Evolutionary conservation across 1,140 invertebrate genomes (phyloP).

Genomic region (Lamellibrachia luymesi): DNA sequence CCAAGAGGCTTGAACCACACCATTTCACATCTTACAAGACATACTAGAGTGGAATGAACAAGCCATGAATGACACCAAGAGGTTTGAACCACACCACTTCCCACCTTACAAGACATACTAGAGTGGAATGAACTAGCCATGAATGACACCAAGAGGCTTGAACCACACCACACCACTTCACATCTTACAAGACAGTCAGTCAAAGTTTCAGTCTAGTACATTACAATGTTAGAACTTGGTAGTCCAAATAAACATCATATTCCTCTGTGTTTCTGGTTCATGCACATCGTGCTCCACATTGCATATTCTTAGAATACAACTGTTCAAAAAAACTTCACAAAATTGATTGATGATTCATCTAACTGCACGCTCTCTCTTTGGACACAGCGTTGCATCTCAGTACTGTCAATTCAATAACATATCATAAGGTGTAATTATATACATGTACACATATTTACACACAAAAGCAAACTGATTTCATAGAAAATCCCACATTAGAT

Average conservation of each 20-base stretch:
- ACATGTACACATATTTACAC: background rate
- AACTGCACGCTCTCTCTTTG: background rate
- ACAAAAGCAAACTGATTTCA: background rate
- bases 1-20: no score
- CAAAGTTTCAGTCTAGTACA: background rate
- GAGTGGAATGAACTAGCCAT: no score
- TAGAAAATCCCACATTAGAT: background rate
- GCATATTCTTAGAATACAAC: background rate
- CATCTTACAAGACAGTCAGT: background rate
- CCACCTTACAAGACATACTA: no score
- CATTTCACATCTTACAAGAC: no score
- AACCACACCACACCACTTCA: no score
- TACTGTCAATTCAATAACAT: background rate
- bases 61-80: no score
- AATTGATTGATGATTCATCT: background rate
- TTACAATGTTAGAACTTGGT: background rate
- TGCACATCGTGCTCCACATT: background rate
- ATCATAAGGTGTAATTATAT: background rate
- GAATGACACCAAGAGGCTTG: no score
- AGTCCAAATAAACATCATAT: background rate
- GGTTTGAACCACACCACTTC: no score
- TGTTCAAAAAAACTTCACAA: background rate
- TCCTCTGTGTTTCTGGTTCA: background rate
- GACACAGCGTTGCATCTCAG: background rate
- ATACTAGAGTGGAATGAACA: no score